Evolutionary conservation across 2,797 vertebrate species (phyloP).

Genomic region (Holocentrus rufus): DNA sequence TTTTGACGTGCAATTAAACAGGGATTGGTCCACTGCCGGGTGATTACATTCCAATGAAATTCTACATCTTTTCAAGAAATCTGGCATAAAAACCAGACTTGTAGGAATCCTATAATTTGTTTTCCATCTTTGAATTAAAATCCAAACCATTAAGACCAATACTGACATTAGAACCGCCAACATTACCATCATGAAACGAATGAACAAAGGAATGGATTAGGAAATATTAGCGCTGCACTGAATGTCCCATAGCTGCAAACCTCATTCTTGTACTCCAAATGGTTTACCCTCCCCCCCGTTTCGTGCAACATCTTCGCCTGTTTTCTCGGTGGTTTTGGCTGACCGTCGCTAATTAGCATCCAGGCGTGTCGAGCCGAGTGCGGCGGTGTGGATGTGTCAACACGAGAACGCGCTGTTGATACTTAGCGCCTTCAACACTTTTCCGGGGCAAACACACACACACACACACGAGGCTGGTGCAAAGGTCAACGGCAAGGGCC

Average conservation of each 20-base stretch:
- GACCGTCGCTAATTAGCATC: conserved; percentile 25
- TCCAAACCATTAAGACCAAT: neutral
- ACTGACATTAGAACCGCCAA: neutral
- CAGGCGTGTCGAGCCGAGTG: conserved; percentile 9
- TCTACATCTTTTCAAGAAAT: too few relatives aligned
- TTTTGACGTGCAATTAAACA: too few relatives aligned
- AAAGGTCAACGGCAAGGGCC: conserved; percentile 11
- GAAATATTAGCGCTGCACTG: too few relatives aligned
- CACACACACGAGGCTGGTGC: neutral
- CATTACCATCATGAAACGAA: neutral
- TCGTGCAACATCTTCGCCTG: neutral
- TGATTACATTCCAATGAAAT: too few relatives aligned
- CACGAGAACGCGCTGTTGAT: conserved; percentile 16
- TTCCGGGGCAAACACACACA: conserved; percentile 13
- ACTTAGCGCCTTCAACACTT: conserved; percentile 24
- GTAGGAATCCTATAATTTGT: neutral
- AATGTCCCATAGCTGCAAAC: neutral
- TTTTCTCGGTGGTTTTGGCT: conserved; percentile 15
- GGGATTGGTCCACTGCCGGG: too few relatives aligned
- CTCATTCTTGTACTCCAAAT: neutral
- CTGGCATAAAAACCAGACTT: neutral
- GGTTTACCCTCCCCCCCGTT: neutral
- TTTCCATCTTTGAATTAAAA: neutral
- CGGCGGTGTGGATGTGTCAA: conserved; percentile 35
- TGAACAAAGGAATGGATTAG: neutral